phyloP scores from a whole-genome alignment of 2,888 invertebrate genomes.

The Nysson spinosus region DNA sequence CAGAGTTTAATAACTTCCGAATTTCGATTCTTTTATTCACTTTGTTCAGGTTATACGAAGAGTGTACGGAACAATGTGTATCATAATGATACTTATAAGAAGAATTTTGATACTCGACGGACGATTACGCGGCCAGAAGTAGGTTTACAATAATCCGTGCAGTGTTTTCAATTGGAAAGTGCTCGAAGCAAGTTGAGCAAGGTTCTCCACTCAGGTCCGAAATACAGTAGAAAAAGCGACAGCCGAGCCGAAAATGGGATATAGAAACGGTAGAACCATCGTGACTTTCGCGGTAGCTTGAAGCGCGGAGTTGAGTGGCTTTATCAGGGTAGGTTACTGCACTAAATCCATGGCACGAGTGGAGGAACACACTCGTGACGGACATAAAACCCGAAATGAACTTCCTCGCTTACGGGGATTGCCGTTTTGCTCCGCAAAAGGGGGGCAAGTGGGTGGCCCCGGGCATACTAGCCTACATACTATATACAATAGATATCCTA shows the following conservation, averaged over 20 bases:
- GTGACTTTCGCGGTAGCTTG: conserved; percentile 36
- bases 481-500: too few relatives aligned
- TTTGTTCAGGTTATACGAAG: too few relatives aligned
- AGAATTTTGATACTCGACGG: too few relatives aligned
- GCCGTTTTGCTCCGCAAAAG: conserved; percentile 46
- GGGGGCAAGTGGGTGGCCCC: conserved; percentile 35
- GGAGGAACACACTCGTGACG: conserved; percentile 49
- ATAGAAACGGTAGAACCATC: conserved; percentile 30
- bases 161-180: not conserved
- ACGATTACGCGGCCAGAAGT: not conserved
- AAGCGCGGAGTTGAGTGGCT: conserved; percentile 48
- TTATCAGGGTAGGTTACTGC: conserved; percentile 51
- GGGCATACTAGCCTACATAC: conserved; percentile 9
- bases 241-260: conserved; percentile 24
- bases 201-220: not conserved
- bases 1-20: too few relatives aligned
- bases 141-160: not conserved
- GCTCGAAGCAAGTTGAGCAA: not conserved
- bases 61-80: too few relatives aligned
- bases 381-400: conserved; percentile 53
- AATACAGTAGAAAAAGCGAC: conserved; percentile 9
- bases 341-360: conserved; percentile 55
- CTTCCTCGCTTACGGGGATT: conserved; percentile 54
- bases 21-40: too few relatives aligned
- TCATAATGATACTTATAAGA: too few relatives aligned